A percentile compares a stretch with the other conserved stretches of the same genome.
phyloP scores from a whole-genome alignment of 2,113 vertebrate genomes.

The Saimiri boliviensis region DNA sequence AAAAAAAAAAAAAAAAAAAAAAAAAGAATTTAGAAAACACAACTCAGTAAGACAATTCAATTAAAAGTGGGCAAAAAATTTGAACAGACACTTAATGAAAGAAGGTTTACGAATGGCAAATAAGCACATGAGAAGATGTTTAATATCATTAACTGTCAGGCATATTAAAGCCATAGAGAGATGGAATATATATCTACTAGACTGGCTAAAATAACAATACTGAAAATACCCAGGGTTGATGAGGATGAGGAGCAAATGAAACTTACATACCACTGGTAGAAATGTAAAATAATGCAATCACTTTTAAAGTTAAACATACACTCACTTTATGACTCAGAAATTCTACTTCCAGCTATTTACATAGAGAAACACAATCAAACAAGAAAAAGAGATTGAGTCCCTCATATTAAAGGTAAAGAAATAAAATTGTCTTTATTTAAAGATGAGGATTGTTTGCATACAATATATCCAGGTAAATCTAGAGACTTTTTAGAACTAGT shows the following conservation, averaged over 20 bases:
- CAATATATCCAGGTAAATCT: background rate
- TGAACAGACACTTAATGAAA: background rate
- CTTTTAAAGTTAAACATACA: background rate
- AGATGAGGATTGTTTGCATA: background rate
- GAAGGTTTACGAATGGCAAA: background rate
- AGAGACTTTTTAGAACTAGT: background rate
- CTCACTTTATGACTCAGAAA: background rate
- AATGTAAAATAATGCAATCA: background rate
- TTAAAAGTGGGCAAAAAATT: background rate
- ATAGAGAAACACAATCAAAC: conserved; percentile 32
- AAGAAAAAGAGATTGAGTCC: background rate
- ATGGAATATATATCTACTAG: background rate
- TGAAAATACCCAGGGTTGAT: background rate
- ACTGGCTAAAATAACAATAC: background rate
- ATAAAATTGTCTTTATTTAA: background rate
- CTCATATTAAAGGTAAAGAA: background rate
- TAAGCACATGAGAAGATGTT: background rate
- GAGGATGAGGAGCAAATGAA: background rate
- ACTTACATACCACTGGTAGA: background rate
- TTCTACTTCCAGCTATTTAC: background rate
- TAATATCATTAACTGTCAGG: background rate
- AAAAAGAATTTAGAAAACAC: background rate
- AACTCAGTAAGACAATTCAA: background rate
- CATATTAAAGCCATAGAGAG: background rate
- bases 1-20: no score